These are phyloP conservation scores for Canis aureus DNA, from an alignment of 2,113 vertebrate species.

Conservation along the genomic window DNA sequence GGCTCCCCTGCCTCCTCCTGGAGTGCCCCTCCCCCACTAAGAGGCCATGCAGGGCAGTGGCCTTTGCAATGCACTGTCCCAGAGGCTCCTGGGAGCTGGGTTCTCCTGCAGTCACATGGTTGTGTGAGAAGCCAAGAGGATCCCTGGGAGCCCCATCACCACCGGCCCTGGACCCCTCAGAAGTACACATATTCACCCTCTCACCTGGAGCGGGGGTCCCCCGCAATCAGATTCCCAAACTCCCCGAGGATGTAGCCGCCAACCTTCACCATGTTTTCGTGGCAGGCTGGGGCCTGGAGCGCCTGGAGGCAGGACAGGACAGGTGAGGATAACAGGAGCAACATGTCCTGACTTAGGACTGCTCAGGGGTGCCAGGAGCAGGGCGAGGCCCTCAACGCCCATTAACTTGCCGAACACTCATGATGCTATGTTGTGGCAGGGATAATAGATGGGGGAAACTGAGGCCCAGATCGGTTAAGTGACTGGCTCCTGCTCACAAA, in stretches of 20 bases:
- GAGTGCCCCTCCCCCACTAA: neutral
- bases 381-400: neutral
- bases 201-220: constrained; percentile 96
- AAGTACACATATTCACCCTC: neutral
- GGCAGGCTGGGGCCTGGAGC: constrained; percentile 95
- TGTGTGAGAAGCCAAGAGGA: neutral
- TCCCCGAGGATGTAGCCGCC: constrained; percentile 96
- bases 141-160: neutral
- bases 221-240: constrained; percentile 96
- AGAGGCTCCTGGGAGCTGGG: neutral
- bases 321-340: accelerated
- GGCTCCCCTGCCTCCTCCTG: accelerated
- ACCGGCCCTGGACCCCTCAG: neutral
- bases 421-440: neutral
- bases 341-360: accelerated
- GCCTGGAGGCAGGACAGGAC: constrained; percentile 84
- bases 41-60: accelerated
- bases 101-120: neutral
- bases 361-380: accelerated
- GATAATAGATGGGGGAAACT: neutral
- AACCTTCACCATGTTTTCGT: constrained; percentile 98
- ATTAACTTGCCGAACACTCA: neutral
- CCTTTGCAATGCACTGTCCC: accelerated
- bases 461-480: neutral
- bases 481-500: accelerated